Evolutionary conservation across 2,888 invertebrate species (phyloP), one percentile per base, ranked within the genome.

Genomic region (Mesoligia furuncula): DNA sequence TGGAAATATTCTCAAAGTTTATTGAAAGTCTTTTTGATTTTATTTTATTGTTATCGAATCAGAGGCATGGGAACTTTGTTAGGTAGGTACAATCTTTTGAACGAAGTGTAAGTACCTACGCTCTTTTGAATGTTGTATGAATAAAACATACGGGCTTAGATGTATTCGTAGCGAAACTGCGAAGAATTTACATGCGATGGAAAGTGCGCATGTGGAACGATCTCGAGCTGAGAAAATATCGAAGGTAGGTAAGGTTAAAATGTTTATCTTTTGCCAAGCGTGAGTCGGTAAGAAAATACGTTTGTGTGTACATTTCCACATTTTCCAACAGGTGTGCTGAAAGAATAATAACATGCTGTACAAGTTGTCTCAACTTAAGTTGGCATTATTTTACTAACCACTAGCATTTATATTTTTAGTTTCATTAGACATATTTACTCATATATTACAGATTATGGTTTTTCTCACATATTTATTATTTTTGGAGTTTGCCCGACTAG

Each of bases 1-100:
- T 65, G 81, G 79, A 79, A 87, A 83, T 81, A 85, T 84, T 83
- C 76, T 70, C 77, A 69, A 88, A 86, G 84, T 79, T 88, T 82
- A 83, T 84, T 77, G 78, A 79, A 79, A 80, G 77, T 73, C 75
- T 65, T 80, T 80, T 86, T 86, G 81, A 85, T 84, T 83, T 81
- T 77, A 82, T 83, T 83, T 75, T 57, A 85, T 81, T 85, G 79
- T 81, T 80, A 87, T 82, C 79, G 76, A 78, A 76, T 86, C 80
- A 81, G 73, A 67, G 39, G 62, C 65, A 39, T 61, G 64, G 59
- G 77, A 82, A 85, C 77, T 76, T 79, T 73, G 73, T 84, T 59
- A 39, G n/a, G 20, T 39, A 69, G 17, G 17, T 76, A 80, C 62
- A 69, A 57, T 62, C 20, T 80, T 69, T 71, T 82, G 66, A 79